Evolutionary conservation across 2,797 vertebrate genomes (phyloP).

Genomic region (Parauchenoglanis ngamensis): DNA sequence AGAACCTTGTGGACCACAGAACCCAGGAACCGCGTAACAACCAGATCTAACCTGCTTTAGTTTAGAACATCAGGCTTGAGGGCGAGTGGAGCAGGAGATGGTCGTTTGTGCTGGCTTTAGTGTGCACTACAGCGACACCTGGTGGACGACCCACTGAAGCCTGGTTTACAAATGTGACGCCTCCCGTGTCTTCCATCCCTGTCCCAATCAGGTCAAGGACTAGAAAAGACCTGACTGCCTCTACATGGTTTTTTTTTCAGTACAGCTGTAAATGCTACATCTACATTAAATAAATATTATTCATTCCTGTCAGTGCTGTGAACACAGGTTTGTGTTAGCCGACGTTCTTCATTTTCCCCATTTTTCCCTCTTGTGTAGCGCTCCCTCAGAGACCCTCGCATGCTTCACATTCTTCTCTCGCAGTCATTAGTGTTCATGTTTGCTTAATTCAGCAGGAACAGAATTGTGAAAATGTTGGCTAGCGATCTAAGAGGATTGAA

Average conservation of each 20-base stretch:
- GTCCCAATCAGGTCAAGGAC: slow-evolving; percentile 7
- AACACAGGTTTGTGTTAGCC: neutral
- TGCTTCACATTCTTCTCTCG: neutral
- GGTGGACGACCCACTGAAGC: slow-evolving; percentile 47
- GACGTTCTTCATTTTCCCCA: neutral
- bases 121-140: slow-evolving; percentile 54
- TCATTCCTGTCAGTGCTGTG: slow-evolving; percentile 8
- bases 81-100: slow-evolving; percentile 26
- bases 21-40: neutral
- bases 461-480: neutral
- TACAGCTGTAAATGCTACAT: neutral
- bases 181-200: neutral
- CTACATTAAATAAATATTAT: neutral
- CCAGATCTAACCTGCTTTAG: neutral
- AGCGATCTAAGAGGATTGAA: neutral
- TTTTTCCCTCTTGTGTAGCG: neutral
- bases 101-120: slow-evolving; percentile 30
- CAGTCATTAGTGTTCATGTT: neutral
- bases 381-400: neutral
- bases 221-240: neutral
- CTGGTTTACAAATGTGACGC: neutral
- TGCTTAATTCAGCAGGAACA: neutral
- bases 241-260: slow-evolving; percentile 36
- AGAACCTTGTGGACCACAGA: slow-evolving; percentile 49
- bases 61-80: neutral